A percentile compares a stretch with the other conserved stretches of the same genome.
Evolutionary conservation across 2,888 invertebrate species (phyloP).

Genomic region (Andrena praecox): DNA sequence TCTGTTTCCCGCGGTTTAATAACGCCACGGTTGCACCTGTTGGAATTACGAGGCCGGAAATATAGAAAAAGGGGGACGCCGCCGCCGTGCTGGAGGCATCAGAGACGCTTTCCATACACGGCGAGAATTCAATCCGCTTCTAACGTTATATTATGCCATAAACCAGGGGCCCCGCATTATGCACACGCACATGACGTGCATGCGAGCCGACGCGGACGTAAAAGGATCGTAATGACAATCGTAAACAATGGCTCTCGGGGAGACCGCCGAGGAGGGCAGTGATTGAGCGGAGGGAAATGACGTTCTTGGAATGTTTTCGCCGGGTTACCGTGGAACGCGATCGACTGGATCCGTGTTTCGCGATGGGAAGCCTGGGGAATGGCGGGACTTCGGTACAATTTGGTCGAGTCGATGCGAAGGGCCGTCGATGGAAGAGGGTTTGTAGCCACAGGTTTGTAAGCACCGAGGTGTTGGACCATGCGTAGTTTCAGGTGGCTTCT

Average conservation of each 20-base stretch:
- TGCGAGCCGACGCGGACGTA: constrained; percentile 42
- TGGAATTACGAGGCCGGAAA: constrained; percentile 54
- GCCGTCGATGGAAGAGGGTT: too few species aligned
- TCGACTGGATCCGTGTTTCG: background rate
- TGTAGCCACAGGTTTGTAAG: too few species aligned
- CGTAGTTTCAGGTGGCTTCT: too few species aligned
- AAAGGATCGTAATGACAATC: constrained; percentile 45
- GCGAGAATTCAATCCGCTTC: constrained; percentile 62
- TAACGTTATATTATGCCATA: constrained; percentile 68
- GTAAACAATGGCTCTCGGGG: constrained; percentile 57
- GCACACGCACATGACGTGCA: constrained; percentile 58
- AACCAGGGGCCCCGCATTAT: constrained; percentile 58
- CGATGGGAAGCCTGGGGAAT: background rate
- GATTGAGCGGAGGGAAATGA: constrained; percentile 43
- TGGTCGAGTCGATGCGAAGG: background rate
- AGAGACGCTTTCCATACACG: constrained; percentile 65
- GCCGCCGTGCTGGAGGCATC: constrained; percentile 34
- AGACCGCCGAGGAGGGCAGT: constrained; percentile 8
- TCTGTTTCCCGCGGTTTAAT: constrained; percentile 45
- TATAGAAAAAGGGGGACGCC: constrained; percentile 45
- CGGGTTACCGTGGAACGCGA: background rate
- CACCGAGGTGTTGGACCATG: too few species aligned
- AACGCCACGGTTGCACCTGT: constrained; percentile 51
- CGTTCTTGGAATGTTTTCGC: constrained; percentile 1
- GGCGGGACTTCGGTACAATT: constrained; percentile 1